A percentile compares a stretch with the other conserved stretches of the same genome.
Evolutionary conservation across 35 echinoderm and acorn worm species (phyloP).

Genomic region (Ophioderma brevispina): DNA sequence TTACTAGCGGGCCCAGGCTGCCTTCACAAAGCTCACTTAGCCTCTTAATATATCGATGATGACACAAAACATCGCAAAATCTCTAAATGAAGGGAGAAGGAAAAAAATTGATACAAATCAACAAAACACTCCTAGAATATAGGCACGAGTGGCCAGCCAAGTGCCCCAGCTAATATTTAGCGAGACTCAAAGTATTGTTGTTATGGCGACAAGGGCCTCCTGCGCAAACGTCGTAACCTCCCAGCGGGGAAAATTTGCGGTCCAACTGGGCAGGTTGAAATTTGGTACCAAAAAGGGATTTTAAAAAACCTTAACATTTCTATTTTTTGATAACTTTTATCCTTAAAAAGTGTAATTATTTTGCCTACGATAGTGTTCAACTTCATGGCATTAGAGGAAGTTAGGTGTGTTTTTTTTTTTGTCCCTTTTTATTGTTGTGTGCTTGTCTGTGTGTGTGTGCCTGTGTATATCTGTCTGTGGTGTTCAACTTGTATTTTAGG

Average conservation of each 20-base stretch:
- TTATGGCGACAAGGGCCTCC: slow-evolving; percentile 7
- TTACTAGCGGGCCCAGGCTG: neutral
- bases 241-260: neutral
- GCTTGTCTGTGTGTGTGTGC: no score
- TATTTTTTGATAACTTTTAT: no score
- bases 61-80: neutral
- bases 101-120: slow-evolving; percentile 9
- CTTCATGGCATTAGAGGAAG: no score
- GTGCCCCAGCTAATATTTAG: neutral
- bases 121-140: neutral
- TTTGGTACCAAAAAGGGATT: no score
- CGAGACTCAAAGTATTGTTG: neutral
- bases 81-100: neutral
- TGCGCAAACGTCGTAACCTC: neutral
- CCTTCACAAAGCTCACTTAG: neutral
- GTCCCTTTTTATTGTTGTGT: no score
- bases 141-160: neutral
- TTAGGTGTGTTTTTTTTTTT: no score
- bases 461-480: no score
- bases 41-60: neutral
- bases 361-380: no score
- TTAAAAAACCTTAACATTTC: no score
- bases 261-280: neutral
- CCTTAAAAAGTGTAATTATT: no score
- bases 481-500: no score